Conservation (phyloP, 2,888 invertebrate genomes). For the Subacronicta megacephala region DNA sequence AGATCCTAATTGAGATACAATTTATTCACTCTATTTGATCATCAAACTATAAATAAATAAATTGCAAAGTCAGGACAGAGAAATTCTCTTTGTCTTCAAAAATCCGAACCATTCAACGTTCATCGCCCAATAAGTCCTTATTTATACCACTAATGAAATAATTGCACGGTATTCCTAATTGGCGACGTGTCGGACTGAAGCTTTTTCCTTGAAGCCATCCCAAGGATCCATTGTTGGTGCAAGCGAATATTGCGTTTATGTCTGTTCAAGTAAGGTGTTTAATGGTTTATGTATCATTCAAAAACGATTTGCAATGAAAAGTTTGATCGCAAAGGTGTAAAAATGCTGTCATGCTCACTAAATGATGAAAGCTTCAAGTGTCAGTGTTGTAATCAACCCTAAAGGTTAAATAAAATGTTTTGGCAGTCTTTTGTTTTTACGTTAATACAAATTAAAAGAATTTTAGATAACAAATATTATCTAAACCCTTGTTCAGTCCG, state of each 20-base stretch:
- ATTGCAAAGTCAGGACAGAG: no score
- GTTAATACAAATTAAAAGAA: no score
- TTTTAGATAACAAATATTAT: no score
- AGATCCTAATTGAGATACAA: no score
- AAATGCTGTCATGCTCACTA: constrained; percentile 30
- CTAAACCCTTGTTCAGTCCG: no score
- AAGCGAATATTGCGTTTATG: constrained; percentile 11
- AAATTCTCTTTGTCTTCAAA: constrained; percentile 23
- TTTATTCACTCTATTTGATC: no score
- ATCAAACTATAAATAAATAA: no score
- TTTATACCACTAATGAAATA: constrained; percentile 49
- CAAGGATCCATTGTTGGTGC: constrained; percentile 26
- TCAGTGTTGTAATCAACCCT: no score
- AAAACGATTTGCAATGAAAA: constrained; percentile 23
- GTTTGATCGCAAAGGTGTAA: constrained; percentile 21
- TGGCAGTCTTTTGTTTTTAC: no score
- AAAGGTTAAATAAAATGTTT: no score
- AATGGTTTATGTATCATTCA: background rate
- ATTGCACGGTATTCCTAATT: constrained; percentile 54
- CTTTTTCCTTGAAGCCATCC: constrained; percentile 43
- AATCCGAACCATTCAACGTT: constrained; percentile 4
- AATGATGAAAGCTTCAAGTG: no score
- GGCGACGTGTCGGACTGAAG: constrained; percentile 34
- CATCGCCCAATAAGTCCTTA: constrained; percentile 22
- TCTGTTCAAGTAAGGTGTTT: background rate